Conservation (phyloP, 1,140 invertebrate genomes). For the Drosophila leontia region DNA sequence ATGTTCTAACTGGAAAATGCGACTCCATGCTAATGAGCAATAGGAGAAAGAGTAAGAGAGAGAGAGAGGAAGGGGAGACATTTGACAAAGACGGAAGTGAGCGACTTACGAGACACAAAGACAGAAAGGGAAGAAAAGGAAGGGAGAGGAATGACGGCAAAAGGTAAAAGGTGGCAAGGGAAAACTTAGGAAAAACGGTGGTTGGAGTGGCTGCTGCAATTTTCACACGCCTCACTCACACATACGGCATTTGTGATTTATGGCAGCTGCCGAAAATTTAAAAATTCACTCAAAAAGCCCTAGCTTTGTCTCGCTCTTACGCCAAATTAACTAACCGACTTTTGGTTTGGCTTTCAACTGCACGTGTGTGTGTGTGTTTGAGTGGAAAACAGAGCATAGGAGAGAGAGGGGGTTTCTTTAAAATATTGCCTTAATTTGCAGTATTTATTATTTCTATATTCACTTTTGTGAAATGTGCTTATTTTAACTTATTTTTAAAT, state of each 20-base stretch:
- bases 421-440: not conserved
- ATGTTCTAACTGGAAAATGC: slow-evolving; percentile 67
- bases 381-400: not conserved
- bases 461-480: slow-evolving; percentile 6
- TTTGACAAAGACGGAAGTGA: slow-evolving; percentile 72
- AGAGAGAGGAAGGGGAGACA: slow-evolving; percentile 25
- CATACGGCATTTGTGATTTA: slow-evolving; percentile 21
- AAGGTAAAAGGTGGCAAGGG: slow-evolving; percentile 22
- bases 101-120: slow-evolving; percentile 66
- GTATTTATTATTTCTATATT: slow-evolving; percentile 18
- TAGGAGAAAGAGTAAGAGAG: slow-evolving; percentile 19
- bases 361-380: slow-evolving; percentile 11
- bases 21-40: slow-evolving; percentile 71
- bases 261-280: slow-evolving; percentile 43
- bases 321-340: slow-evolving; percentile 27
- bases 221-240: slow-evolving; percentile 70
- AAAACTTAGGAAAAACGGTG: slow-evolving; percentile 78
- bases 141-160: not conserved
- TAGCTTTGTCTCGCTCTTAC: slow-evolving; percentile 18
- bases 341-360: slow-evolving; percentile 10
- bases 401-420: not conserved
- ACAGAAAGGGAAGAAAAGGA: slow-evolving; percentile 29
- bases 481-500: slow-evolving; percentile 38
- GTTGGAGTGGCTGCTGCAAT: slow-evolving; percentile 69
- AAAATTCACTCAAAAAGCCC: slow-evolving; percentile 21